phyloP scores from a whole-genome alignment of 1,140 invertebrate species.

The Drosophila mayri region DNA sequence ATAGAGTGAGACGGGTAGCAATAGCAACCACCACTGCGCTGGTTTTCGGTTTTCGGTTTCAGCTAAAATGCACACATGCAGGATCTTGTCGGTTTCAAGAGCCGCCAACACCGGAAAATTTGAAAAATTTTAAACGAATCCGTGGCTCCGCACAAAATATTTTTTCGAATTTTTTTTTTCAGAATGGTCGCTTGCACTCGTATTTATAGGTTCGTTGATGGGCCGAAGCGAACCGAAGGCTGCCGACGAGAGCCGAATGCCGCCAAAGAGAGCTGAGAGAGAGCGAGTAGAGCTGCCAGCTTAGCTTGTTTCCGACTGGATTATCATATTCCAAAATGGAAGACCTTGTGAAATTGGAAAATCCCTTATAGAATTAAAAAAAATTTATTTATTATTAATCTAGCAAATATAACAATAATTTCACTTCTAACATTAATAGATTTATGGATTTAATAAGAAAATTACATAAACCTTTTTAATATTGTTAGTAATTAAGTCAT shows the following conservation, averaged over 20 bases:
- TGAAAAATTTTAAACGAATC: slow-evolving; percentile 3
- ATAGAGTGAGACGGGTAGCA: slow-evolving; percentile 62
- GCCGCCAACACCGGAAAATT: slow-evolving; percentile 26
- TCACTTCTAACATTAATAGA: too few relatives aligned
- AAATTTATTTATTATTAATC: too few relatives aligned
- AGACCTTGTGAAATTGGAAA: too few relatives aligned
- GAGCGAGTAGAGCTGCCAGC: background rate
- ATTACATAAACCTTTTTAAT: too few relatives aligned
- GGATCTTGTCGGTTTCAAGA: slow-evolving; percentile 32
- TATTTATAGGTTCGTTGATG: background rate
- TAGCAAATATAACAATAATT: too few relatives aligned
- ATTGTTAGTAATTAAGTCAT: too few relatives aligned
- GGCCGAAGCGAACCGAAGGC: background rate
- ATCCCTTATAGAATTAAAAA: too few relatives aligned
- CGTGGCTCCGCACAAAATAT: slow-evolving; percentile 12
- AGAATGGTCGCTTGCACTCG: background rate
- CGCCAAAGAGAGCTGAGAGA: background rate
- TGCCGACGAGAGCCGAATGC: background rate
- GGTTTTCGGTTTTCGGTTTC: slow-evolving; percentile 37
- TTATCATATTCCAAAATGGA: too few relatives aligned
- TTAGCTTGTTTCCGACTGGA: background rate
- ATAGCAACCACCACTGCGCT: slow-evolving; percentile 65
- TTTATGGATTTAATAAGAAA: too few relatives aligned
- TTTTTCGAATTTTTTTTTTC: slow-evolving; percentile 1
- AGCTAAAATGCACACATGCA: slow-evolving; percentile 38